Percentiles rank a stretch among this genome's conserved stretches.
These are phyloP conservation scores for Catamblyrhynchus diadema DNA, from an alignment of 2,797 vertebrate genomes.

Conservation along the genomic window DNA sequence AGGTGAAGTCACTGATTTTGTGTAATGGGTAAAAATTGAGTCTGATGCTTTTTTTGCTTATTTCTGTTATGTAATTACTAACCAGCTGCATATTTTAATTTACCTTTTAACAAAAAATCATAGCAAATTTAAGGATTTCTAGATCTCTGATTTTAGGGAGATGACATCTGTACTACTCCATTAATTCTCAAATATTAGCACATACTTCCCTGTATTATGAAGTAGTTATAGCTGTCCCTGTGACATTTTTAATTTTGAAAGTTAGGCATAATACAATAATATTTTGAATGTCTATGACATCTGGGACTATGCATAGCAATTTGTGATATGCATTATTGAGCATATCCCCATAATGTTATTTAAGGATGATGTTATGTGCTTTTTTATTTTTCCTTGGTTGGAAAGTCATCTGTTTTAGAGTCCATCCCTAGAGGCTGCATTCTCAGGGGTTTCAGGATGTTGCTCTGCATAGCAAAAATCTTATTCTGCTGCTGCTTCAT, in stretches of 20 bases:
- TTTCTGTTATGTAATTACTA: not conserved
- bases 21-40: not conserved
- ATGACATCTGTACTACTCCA: not conserved
- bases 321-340: not conserved
- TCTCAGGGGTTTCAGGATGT: not conserved
- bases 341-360: not conserved
- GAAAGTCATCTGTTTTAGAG: not conserved
- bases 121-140: not conserved
- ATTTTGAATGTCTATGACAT: not conserved
- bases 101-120: not conserved
- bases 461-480: not conserved
- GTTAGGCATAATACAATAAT: not conserved
- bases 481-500: not conserved
- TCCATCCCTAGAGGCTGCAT: not conserved
- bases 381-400: not conserved
- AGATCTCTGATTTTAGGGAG: not conserved
- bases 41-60: not conserved
- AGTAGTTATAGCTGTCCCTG: not conserved
- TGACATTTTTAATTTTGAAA: not conserved
- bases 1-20: not conserved
- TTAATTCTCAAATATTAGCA: not conserved
- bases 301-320: not conserved
- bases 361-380: not conserved
- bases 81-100: not conserved
- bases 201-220: not conserved